Evolutionary conservation across 2,113 vertebrate species (phyloP).

Genomic region (Polypterus senegalus): DNA sequence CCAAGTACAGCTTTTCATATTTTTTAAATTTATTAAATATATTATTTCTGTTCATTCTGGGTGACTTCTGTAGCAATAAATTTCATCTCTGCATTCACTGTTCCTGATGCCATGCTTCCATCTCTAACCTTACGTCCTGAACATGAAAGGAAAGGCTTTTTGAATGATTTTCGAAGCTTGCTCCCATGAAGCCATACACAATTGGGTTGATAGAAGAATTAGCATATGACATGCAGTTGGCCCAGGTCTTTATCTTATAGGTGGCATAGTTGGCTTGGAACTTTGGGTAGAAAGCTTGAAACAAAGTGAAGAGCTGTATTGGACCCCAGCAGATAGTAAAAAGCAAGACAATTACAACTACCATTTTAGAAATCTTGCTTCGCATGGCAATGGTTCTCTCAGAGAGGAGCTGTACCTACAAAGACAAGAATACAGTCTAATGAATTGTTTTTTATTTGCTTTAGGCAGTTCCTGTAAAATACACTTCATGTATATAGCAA

Average conservation of each 20-base stretch:
- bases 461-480: too few relatives aligned
- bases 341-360: conserved; percentile 66
- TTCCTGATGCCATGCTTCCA: conserved; percentile 52
- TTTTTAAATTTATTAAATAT: too few relatives aligned
- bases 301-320: conserved; percentile 67
- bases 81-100: conserved; percentile 66
- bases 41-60: conserved; percentile 37
- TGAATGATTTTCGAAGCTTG: conserved; percentile 68
- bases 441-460: too few relatives aligned
- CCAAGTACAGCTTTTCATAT: too few relatives aligned
- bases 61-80: conserved; percentile 55
- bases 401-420: conserved; percentile 62
- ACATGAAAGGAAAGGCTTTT: conserved; percentile 62
- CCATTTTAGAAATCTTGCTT: conserved; percentile 70
- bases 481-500: too few relatives aligned
- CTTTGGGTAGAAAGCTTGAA: conserved; percentile 56
- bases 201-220: conserved; percentile 67
- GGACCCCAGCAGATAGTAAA: conserved; percentile 74
- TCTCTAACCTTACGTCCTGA: conserved; percentile 58
- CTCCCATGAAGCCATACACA: conserved; percentile 63
- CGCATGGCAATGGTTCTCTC: conserved; percentile 60
- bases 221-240: conserved; percentile 69
- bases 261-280: conserved; percentile 49
- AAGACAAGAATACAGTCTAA: not conserved
- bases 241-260: conserved; percentile 68